Evolutionary conservation across 1,140 invertebrate species (phyloP), one percentile per base, ranked within the genome.

Genomic region (Heliconius melpomene): DNA sequence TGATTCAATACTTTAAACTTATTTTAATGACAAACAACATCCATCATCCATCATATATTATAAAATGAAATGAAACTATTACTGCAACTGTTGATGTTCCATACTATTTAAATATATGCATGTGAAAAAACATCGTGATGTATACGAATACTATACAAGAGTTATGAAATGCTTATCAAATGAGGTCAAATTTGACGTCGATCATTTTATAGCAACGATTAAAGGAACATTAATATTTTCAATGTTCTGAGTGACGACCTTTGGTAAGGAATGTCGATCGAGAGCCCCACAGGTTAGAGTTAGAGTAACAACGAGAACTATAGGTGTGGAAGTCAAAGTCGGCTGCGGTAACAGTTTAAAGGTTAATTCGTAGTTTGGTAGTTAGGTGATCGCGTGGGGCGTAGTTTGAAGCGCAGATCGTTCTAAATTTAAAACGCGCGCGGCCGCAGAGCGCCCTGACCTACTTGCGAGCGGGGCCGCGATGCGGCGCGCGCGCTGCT

Each of bases 391-490:
- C 88, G 86, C 87, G 87, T 87, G 85, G 92, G 91, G 89, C 89
- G 90, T 90, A 90, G 91, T 86, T 90, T 90, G 87, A 90, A 91
- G 90, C 89, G 91, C 91, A 86, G 90, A 93, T 94, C 89, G 91
- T 92, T 94, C 93, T 94, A 94, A 92, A 93, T 93, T 93, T 93
- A 94, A 93, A 94, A 90, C 91, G 88, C 91, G 91, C 90, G 89
- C 92, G 90, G 91, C 91, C 91, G 90, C 92, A 92, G 87, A 93
- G 89, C 93, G 91, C 93, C 93, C 91, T 94, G 91, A 93, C 93
- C 91, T 91, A 94, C 87, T 93, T 94, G 91, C 91, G 85, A 89
- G 92, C 92, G 91, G 92, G 92, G 92, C 91, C 92, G 90, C 90
- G 92, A 94, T 93, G 91, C 92, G 92, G 90, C 92, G 91, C 92